Conservation (phyloP, 2,113 vertebrate genomes). For the Petaurus breviceps region DNA sequence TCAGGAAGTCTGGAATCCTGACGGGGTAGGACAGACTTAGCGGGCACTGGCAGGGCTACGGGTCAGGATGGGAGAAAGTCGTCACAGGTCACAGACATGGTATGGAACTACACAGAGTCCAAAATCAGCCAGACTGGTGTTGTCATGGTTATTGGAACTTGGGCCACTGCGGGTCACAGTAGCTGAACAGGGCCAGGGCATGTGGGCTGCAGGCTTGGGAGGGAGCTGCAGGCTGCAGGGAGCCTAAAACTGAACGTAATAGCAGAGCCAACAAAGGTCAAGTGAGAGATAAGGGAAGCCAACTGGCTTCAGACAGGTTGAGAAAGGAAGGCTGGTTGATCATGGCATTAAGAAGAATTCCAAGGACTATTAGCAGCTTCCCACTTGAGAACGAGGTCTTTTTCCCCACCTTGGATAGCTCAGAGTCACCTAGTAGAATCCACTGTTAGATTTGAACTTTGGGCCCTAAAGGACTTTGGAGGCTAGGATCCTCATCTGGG, state of each 20-base stretch:
- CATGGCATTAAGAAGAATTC: neutral
- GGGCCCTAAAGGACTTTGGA: neutral
- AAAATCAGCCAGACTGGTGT: neutral
- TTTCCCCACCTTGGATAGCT: neutral
- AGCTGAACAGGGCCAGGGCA: neutral
- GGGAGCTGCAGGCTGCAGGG: too few relatives aligned
- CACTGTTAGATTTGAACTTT: neutral
- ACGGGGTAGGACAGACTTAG: neutral
- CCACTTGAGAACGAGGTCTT: neutral
- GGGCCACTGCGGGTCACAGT: neutral
- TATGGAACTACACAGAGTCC: neutral
- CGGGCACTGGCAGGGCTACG: neutral
- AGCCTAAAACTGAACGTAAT: neutral
- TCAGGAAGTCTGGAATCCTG: neutral
- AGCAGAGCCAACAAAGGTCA: neutral
- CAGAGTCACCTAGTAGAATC: neutral
- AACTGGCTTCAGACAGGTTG: neutral
- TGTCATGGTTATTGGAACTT: neutral
- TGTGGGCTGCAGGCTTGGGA: neutral
- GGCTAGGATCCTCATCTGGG: neutral
- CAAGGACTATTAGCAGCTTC: neutral
- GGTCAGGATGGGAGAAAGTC: neutral
- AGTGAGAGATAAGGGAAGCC: neutral
- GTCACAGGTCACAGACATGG: neutral
- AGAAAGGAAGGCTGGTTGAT: neutral